Evolutionary conservation across 2,888 invertebrate genomes (phyloP).

Genomic region (Sminthurinus aureus): DNA sequence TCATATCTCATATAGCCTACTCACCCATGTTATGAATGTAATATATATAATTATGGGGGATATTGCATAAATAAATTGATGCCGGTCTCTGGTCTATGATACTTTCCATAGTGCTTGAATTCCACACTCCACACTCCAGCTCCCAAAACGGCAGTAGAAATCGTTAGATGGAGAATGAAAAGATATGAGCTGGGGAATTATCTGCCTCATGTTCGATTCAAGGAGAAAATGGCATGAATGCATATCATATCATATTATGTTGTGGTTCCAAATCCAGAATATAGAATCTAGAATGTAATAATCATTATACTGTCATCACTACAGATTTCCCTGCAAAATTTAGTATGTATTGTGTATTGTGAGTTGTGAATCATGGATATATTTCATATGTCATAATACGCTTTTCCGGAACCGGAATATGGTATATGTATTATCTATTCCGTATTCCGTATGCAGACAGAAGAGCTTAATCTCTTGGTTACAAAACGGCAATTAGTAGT

Average conservation of each 20-base stretch:
- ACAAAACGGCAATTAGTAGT: conserved; percentile 12
- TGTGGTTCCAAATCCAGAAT: conserved; percentile 3
- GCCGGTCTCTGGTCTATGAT: too few relatives aligned
- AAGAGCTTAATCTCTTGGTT: neutral
- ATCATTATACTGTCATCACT: neutral
- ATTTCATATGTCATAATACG: neutral
- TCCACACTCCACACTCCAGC: too few relatives aligned
- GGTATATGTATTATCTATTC: neutral
- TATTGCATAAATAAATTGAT: too few relatives aligned
- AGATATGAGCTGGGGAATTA: too few relatives aligned
- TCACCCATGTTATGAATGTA: too few relatives aligned
- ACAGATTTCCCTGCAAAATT: neutral
- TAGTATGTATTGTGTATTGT: neutral
- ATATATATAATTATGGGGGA: too few relatives aligned
- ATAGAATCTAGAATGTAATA: neutral
- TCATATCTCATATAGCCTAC: too few relatives aligned
- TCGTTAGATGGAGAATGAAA: too few relatives aligned
- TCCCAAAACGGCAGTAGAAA: too few relatives aligned
- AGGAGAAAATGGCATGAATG: too few relatives aligned
- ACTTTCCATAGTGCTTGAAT: too few relatives aligned
- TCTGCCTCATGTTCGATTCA: too few relatives aligned
- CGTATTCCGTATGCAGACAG: neutral
- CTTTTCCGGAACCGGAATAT: neutral
- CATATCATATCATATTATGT: conserved; percentile 24
- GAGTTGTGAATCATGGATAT: neutral